Percentiles rank a stretch among this genome's conserved stretches.
phyloP scores from a whole-genome alignment of 2,888 invertebrate genomes.

The Acanthosepion lycidas region DNA sequence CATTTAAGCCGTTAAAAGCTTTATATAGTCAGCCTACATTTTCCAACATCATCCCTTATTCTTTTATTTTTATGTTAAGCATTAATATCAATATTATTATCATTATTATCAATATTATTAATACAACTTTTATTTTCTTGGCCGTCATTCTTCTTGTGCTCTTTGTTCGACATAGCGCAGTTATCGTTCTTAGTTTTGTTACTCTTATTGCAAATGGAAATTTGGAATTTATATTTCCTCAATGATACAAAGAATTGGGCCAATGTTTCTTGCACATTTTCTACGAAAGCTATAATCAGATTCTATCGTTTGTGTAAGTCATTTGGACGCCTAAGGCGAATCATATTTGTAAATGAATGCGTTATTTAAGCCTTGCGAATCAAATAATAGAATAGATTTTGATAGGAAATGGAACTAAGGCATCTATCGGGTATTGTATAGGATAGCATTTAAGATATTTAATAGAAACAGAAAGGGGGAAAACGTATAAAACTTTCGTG shows the following conservation, averaged over 20 bases:
- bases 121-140: background rate
- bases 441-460: no score
- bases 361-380: no score
- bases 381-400: no score
- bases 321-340: no score
- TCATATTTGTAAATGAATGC: no score
- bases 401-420: no score
- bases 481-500: no score
- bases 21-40: background rate
- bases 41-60: background rate
- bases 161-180: background rate
- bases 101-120: background rate
- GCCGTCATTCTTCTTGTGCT: background rate
- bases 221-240: background rate
- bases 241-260: background rate
- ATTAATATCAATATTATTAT: background rate
- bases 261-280: background rate
- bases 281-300: background rate
- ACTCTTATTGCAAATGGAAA: background rate
- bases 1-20: constrained; percentile 33
- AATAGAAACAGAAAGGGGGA: no score
- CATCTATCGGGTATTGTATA: no score
- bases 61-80: background rate
- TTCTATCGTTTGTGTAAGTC: background rate
- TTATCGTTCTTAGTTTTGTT: background rate